Evolutionary conservation across 2,113 vertebrate genomes (phyloP), one percentile per base, ranked within the genome.

Genomic region (Peromyscus polionotus): DNA sequence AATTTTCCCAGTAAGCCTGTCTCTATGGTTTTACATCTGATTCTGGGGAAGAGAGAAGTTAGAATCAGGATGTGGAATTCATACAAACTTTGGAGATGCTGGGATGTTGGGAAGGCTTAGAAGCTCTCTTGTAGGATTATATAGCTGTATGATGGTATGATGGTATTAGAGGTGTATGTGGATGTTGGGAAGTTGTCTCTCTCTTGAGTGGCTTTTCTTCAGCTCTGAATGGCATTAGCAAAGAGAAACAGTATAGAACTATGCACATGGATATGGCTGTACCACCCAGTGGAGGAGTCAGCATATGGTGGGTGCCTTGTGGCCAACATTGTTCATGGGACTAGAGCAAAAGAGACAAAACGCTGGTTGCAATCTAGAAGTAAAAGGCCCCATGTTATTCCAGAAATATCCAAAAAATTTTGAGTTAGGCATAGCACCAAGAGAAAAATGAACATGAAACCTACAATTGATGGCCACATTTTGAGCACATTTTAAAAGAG

Each of bases 1-100:
- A 12, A 9, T 70, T 81, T 88, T 83, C 45, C 92, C 45, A 59
- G 48, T 16, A 28, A 70, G 45, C 28, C 33, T 28, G 28, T 76
- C 28, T 89, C 51, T 28, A 51, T 31, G 59, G 36, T 7, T 48
- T 96, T 83, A 9, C 1, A 24, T 72, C 14, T 94, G 85, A n/a
- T 83, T 85, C 57, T 92, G 72, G 51, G 42, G 54, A 88, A 92
- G 84, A 31, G 28, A 68, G 54, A 89, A 45, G 45, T 5, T 63
- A n/a, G 14, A 79, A 73, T 28, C 12, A 63, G 22, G 70, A n/a
- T 12, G 22, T 79, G 81, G 48, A 70, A 86, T 97, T 93, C 83
- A 93, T 4, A 48, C 7, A 42, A 36, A 42, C 20, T 5, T 31
- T 19, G 92, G 94, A 72, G 48, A 59, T 51, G 1, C 54, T 84